These are phyloP conservation scores for Corvus moneduloides DNA, from an alignment of 2,113 vertebrate genomes.

Conservation along the genomic window DNA sequence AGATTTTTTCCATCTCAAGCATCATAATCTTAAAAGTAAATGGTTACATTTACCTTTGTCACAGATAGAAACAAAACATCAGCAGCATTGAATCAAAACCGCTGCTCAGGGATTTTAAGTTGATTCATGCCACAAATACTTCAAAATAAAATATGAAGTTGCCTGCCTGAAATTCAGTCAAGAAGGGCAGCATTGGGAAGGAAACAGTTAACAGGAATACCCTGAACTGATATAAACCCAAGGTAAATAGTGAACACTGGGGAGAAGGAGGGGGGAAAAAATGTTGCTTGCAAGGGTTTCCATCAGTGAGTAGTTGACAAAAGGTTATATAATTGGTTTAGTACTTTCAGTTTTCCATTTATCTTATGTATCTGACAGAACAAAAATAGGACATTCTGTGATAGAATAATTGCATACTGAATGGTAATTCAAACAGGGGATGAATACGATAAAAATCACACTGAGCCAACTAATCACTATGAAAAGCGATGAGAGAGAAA, in stretches of 20 bases:
- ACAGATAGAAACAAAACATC: neutral
- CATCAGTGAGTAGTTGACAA: constrained; percentile 64
- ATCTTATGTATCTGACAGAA: constrained; percentile 71
- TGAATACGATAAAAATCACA: constrained; percentile 72
- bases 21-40: neutral
- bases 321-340: constrained; percentile 70
- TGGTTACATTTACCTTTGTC: neutral
- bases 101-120: neutral
- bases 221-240: constrained; percentile 33
- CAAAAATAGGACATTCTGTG: constrained; percentile 72
- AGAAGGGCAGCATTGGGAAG: neutral
- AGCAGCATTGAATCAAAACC: rapidly evolving
- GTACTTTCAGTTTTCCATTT: constrained; percentile 72
- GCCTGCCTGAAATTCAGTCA: neutral
- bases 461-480: constrained; percentile 70
- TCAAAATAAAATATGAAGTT: neutral
- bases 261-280: rapidly evolving
- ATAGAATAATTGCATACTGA: constrained; percentile 76
- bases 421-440: constrained; percentile 72
- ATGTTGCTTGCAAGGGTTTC: constrained; percentile 24
- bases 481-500: constrained; percentile 61
- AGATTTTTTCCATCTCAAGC: neutral
- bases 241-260: constrained; percentile 38
- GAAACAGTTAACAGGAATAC: constrained; percentile 49
- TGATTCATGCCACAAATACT: neutral